These are phyloP conservation scores for Colletes latitarsis DNA, from an alignment of 1,140 invertebrate species.

Conservation along the genomic window DNA sequence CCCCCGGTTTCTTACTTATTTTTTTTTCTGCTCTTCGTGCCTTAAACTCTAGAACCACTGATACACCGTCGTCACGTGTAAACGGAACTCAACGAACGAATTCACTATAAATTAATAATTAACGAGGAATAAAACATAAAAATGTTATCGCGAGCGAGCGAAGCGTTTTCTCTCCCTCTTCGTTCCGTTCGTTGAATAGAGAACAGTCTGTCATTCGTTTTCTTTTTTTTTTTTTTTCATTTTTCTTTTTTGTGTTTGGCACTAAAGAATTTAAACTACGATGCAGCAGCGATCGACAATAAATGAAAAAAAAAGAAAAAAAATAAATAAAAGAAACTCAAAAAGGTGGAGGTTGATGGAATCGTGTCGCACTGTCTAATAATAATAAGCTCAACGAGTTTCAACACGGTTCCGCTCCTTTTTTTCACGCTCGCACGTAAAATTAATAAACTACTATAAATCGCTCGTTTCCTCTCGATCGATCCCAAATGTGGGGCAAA, in stretches of 20 bases:
- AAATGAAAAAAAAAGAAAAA: not conserved
- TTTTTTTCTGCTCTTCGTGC: slow-evolving; percentile 1
- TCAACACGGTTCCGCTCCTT: not conserved
- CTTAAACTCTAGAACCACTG: slow-evolving; percentile 59
- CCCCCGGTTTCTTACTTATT: not conserved
- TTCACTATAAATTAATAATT: slow-evolving; percentile 30
- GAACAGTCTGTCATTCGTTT: slow-evolving; percentile 47
- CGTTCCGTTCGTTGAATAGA: slow-evolving; percentile 39
- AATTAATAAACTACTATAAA: not conserved
- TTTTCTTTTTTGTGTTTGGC: slow-evolving; percentile 59
- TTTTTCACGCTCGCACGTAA: not conserved
- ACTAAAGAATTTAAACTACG: slow-evolving; percentile 71
- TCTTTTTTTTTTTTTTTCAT: not conserved
- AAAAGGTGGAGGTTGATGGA: not conserved
- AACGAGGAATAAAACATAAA: slow-evolving; percentile 65
- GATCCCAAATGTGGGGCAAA: not conserved
- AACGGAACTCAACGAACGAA: slow-evolving; percentile 16
- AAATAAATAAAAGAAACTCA: not conserved
- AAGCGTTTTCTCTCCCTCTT: slow-evolving; percentile 14
- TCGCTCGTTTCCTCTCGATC: slow-evolving; percentile 12
- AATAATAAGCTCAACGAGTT: not conserved
- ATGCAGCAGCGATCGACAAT: slow-evolving; percentile 2
- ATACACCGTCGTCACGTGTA: slow-evolving; percentile 39
- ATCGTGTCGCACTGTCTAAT: not conserved
- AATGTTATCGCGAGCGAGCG: slow-evolving; percentile 48